Percentiles rank a stretch among this genome's conserved stretches.
These are phyloP conservation scores for Ameiurus melas DNA, from an alignment of 2,113 vertebrate genomes.

Conservation along the genomic window DNA sequence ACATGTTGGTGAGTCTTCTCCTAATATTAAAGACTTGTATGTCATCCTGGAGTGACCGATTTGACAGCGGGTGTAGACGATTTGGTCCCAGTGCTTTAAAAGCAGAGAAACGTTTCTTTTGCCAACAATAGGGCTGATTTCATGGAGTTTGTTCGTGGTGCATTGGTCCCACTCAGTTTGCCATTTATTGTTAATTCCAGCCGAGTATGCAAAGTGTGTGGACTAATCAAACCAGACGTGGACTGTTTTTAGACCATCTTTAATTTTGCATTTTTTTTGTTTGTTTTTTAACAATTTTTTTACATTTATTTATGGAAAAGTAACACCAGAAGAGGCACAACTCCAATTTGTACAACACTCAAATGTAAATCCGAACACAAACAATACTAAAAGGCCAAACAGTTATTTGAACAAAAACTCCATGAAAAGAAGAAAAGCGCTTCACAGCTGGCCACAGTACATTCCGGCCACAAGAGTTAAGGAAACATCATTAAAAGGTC, in stretches of 20 bases:
- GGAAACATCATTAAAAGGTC: constrained; percentile 27
- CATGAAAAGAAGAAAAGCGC: constrained; percentile 9
- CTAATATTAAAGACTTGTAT: too few relatives aligned
- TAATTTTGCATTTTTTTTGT: not conserved
- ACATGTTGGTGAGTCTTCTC: too few relatives aligned
- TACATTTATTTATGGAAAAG: not conserved
- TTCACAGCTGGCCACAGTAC: constrained; percentile 8
- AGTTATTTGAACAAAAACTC: constrained; percentile 24
- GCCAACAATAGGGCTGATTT: too few relatives aligned
- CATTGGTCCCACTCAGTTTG: too few relatives aligned
- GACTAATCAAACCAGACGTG: not conserved
- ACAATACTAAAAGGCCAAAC: not conserved
- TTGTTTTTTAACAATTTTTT: not conserved
- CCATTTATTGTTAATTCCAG: too few relatives aligned
- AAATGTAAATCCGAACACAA: not conserved
- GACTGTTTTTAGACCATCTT: not conserved
- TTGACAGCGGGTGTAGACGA: too few relatives aligned
- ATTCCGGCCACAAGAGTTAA: constrained; percentile 5
- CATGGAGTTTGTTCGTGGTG: too few relatives aligned
- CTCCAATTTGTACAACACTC: not conserved
- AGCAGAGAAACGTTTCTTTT: too few relatives aligned
- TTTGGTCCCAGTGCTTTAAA: too few relatives aligned
- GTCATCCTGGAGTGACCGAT: too few relatives aligned
- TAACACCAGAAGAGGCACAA: not conserved
- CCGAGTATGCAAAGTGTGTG: not conserved